phyloP scores from a whole-genome alignment of 2,888 invertebrate genomes.

The Diabrotica balteata region DNA sequence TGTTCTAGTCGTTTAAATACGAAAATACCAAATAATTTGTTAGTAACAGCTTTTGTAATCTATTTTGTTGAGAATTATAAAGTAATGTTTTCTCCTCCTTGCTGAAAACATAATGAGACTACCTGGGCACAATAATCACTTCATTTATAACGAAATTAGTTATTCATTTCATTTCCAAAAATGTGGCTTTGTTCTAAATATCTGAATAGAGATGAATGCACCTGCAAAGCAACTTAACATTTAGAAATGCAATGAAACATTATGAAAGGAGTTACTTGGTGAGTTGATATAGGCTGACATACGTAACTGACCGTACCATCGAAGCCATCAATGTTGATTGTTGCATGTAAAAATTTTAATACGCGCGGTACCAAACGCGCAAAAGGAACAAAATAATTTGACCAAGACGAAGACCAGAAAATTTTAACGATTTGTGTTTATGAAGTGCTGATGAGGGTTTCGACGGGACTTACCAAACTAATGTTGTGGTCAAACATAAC shows the following conservation, averaged over 20 bases:
- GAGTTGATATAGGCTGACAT: conserved; percentile 33
- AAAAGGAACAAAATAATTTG: conserved; percentile 32
- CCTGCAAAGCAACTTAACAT: conserved; percentile 12
- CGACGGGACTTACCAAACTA: conserved; percentile 99
- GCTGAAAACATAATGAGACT: no score
- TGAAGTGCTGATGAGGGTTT: conserved; percentile 99
- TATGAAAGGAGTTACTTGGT: conserved; percentile 13
- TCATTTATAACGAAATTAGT: no score
- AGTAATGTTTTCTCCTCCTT: no score
- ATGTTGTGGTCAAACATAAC: conserved; percentile 98
- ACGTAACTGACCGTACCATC: conserved; percentile 37
- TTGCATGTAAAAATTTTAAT: conserved; percentile 50
- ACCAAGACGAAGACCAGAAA: conserved; percentile 46
- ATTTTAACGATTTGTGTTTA: conserved; percentile 60
- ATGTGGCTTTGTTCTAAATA: background rate
- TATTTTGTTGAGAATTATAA: no score
- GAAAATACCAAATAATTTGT: no score
- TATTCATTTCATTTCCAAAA: background rate
- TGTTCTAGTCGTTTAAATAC: no score
- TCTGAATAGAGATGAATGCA: background rate
- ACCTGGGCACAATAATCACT: no score
- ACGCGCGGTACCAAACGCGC: conserved; percentile 34
- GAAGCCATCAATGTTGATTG: conserved; percentile 55
- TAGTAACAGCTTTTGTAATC: no score
- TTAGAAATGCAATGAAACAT: conserved; percentile 12